phyloP scores from a whole-genome alignment of 2,888 invertebrate genomes.

The Erebia ligea region DNA sequence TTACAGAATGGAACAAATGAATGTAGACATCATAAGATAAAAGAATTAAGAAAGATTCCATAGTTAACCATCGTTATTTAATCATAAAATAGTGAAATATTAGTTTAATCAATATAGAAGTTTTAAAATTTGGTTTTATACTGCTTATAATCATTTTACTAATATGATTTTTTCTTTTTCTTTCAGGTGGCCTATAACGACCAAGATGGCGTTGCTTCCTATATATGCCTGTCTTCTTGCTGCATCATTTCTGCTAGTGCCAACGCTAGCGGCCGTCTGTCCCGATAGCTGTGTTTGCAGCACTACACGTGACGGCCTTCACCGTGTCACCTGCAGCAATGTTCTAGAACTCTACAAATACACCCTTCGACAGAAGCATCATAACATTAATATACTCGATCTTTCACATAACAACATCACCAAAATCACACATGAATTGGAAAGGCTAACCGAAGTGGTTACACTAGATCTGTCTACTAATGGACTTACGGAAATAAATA shows the following conservation, averaged over 20 bases:
- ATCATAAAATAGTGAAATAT: background rate
- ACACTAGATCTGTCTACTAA: slow-evolving; percentile 86
- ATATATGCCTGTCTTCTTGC: slow-evolving; percentile 59
- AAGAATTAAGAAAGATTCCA: background rate
- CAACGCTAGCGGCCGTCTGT: slow-evolving; percentile 67
- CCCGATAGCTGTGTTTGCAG: slow-evolving; percentile 83
- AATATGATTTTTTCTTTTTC: slow-evolving; percentile 43
- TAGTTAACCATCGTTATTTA: background rate
- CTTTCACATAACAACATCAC: slow-evolving; percentile 85
- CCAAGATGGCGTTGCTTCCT: slow-evolving; percentile 65
- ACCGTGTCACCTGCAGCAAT: slow-evolving; percentile 85
- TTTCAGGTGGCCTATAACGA: slow-evolving; percentile 71
- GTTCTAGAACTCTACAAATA: slow-evolving; percentile 90
- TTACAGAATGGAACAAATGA: slow-evolving; percentile 51
- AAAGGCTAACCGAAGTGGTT: slow-evolving; percentile 83
- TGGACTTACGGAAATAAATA: slow-evolving; percentile 82
- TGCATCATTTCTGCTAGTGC: slow-evolving; percentile 59
- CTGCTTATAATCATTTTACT: background rate
- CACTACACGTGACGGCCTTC: slow-evolving; percentile 86
- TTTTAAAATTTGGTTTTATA: background rate
- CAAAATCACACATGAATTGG: slow-evolving; percentile 81
- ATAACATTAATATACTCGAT: slow-evolving; percentile 83
- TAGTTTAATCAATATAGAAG: background rate
- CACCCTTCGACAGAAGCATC: slow-evolving; percentile 74
- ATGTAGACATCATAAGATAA: slow-evolving; percentile 42